Percentiles rank a stretch among this genome's conserved stretches.
Evolutionary conservation across 2,888 invertebrate genomes (phyloP).

Genomic region (Apotomis turbidana): DNA sequence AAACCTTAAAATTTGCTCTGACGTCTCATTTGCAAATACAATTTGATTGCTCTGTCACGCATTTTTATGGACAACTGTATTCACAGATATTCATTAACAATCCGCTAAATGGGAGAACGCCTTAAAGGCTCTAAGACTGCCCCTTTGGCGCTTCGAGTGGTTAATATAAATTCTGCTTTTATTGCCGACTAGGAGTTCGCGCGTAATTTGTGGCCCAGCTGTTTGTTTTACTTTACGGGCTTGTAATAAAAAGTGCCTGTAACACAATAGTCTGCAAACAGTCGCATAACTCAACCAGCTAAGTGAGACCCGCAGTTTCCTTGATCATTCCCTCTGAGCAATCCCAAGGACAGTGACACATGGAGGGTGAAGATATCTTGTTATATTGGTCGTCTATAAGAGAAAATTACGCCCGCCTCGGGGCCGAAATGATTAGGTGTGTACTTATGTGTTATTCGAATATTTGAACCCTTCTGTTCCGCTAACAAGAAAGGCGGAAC

Average conservation of each 20-base stretch:
- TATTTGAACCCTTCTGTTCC: conserved; percentile 39
- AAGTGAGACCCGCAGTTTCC: conserved; percentile 44
- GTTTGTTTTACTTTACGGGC: conserved; percentile 61
- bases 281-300: conserved; percentile 49
- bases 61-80: conserved; percentile 5
- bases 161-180: conserved; percentile 49
- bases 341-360: background rate
- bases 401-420: conserved; percentile 53
- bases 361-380: conserved; percentile 40
- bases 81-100: conserved; percentile 17
- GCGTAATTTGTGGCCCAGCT: conserved; percentile 62
- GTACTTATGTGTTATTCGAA: conserved; percentile 48
- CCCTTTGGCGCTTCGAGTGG: conserved; percentile 42
- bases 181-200: conserved; percentile 53
- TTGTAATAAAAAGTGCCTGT: conserved; percentile 64
- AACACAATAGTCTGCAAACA: conserved; percentile 57
- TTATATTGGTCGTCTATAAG: conserved; percentile 48
- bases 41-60: background rate
- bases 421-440: conserved; percentile 57
- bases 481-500: conserved; percentile 41
- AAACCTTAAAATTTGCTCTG: too few species aligned
- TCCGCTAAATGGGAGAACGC: conserved; percentile 12
- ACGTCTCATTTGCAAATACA: too few species aligned
- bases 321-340: background rate
- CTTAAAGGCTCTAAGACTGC: conserved; percentile 21